Percentiles rank a stretch among this genome's conserved stretches.
phyloP scores from a whole-genome alignment of 2,113 vertebrate species.

The Ursus arctos region DNA sequence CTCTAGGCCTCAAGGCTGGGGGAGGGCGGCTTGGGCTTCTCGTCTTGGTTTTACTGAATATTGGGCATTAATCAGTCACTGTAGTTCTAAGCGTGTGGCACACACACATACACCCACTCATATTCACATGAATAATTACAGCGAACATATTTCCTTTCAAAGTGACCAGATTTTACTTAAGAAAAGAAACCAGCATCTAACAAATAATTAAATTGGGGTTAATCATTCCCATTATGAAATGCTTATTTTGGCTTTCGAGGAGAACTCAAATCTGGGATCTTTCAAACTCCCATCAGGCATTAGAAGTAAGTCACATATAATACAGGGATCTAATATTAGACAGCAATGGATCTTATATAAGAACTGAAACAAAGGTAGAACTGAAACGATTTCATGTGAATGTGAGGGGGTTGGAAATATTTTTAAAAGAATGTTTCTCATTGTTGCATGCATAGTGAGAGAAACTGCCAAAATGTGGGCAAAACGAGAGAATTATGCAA shows the following conservation, averaged over 20 bases:
- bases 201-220: not conserved
- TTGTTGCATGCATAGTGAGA: slow-evolving; percentile 60
- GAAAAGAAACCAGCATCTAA: not conserved
- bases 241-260: not conserved
- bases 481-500: slow-evolving; percentile 69
- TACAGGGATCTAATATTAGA: slow-evolving; percentile 56
- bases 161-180: not conserved
- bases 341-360: slow-evolving; percentile 61
- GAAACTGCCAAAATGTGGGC: slow-evolving; percentile 73
- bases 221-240: not conserved
- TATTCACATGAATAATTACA: not conserved
- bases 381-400: slow-evolving; percentile 56
- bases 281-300: not conserved
- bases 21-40: not conserved
- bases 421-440: slow-evolving; percentile 71
- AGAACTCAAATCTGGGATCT: not conserved
- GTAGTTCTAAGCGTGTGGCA: not conserved
- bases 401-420: slow-evolving; percentile 68
- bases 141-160: not conserved
- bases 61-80: not conserved
- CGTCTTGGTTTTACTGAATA: not conserved
- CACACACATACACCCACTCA: not conserved
- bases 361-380: slow-evolving; percentile 56
- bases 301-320: not conserved
- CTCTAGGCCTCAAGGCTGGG: not conserved